Evolutionary conservation across 2,888 invertebrate genomes (phyloP), one percentile per base, ranked within the genome.

Genomic region (Micoletzkya japonica): DNA sequence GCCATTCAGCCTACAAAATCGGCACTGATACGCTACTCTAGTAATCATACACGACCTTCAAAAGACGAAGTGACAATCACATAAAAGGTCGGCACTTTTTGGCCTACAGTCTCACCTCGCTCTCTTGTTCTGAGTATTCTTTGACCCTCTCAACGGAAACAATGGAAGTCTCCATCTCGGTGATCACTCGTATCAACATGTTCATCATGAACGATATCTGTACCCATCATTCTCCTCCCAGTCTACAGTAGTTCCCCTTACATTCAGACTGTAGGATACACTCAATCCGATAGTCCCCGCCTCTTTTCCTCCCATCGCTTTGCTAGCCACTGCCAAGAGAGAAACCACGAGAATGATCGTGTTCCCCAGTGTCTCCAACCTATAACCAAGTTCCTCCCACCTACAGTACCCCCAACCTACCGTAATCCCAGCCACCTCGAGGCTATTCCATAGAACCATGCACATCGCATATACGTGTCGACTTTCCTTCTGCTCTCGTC

Each of bases 151-250:
- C 96, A 0, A 96, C 95, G 2, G 95, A 93, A 0, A 96, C 95
- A 80, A 96, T 94, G 86, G 96, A 96, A 0, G 95, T 95, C 88
- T 97, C 96, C 50, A 96, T 92, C 85, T 96, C 96, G 2, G 94
- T 93, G 0, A 94, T 93, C 92, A 95, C 94, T 76, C 95, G 90
- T 32, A 97, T 95, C 81, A 97, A 88, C 94, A 95, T 95, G 87
- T 95, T 96, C 58, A 97, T 88, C 0, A 93, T 94, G 90, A 94
- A 94, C 0, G 96, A 96, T 71, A 94, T 92, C 92, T 93, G 86
- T 34, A 76, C 37, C 6, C 2, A 20, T 3, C 10, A 7, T 26
- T 39, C 39, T 2, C 10, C 4, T 6, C 4, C 10, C 2, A 57
- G n/a, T 4, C 30, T 56, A 2, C 20, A 57, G 2, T 20, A 34